Evolutionary conservation across 2,797 vertebrate genomes (phyloP).

Genomic region (Enteromius viviparus): DNA sequence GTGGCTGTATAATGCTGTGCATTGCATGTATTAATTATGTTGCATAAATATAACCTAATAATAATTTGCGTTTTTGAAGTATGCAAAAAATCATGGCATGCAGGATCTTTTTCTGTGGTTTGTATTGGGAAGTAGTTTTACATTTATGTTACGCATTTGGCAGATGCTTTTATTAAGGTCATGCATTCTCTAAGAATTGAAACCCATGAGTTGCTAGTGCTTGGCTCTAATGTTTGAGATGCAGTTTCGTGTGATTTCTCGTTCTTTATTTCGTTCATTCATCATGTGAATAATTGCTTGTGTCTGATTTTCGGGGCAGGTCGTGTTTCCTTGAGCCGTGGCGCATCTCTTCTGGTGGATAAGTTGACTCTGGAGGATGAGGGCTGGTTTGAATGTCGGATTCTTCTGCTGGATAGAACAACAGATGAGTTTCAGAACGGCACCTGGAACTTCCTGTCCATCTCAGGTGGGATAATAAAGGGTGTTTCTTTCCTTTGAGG

Average conservation of each 20-base stretch:
- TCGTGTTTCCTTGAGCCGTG: slow-evolving; percentile 85
- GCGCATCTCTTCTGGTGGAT: slow-evolving; percentile 87
- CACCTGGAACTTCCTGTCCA: slow-evolving; percentile 95
- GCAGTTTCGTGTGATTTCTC: slow-evolving; percentile 60
- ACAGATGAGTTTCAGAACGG: slow-evolving; percentile 91
- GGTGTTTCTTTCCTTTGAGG: slow-evolving; percentile 42
- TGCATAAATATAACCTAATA: background rate
- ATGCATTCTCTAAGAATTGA: background rate
- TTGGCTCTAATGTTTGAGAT: slow-evolving; percentile 42
- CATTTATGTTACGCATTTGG: background rate
- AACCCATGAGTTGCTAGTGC: background rate
- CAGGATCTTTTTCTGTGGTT: background rate
- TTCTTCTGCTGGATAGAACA: slow-evolving; percentile 89
- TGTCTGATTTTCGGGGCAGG: slow-evolving; percentile 73
- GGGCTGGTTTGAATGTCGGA: slow-evolving; percentile 98
- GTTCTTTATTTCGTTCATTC: slow-evolving; percentile 28
- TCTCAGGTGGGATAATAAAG: slow-evolving; percentile 81
- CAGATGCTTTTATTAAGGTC: no score
- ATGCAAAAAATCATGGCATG: background rate
- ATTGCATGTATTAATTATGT: background rate
- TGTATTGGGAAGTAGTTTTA: background rate
- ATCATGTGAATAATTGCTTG: slow-evolving; percentile 1
- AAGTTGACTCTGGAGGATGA: slow-evolving; percentile 88
- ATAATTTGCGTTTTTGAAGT: slow-evolving; percentile 1
- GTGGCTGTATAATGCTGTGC: background rate